Base-by-base conservation (phyloP, 2,113 vertebrate species). In the Sander lucioperca region DNA sequence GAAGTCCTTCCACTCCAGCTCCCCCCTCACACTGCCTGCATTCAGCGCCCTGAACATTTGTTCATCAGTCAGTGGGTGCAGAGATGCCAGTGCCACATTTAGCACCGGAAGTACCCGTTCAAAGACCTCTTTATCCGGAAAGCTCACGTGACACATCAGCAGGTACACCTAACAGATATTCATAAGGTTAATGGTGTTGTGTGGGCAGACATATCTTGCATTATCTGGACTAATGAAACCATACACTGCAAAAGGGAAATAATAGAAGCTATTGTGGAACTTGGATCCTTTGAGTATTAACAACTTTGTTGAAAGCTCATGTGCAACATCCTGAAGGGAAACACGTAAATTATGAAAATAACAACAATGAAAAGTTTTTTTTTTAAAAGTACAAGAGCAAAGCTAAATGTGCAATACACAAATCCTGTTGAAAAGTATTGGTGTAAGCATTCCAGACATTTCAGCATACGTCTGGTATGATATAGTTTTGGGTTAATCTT, bases 11-110 rank as follows among this genome's bases (percentile, higher is more conserved):
- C 98, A 99, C 1, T 95, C 96, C 25, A 98, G 95, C 66, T 97
- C 96, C 4, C 96, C 96, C 5, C 82, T 94, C 80, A 98, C 90
- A 14, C 95, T 95, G 71, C 98, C 97, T 0, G 98, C 97, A 47
- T 98, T 99, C 82, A 99, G 95, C 6, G 98, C 97, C 51, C 97
- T 96, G 93, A 98, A 99, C 87, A 99, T 97, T 96, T 99, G 98
- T 53, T 99, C 98, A 6, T 99, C 98, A 2, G 97, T 97, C 94
- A 99, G 95, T 56, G 98, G 98, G 89, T 99, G 98, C 48, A 99
- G 95, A 30, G 98, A 99, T 0, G 98, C 97, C 25, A 99, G 93
- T 0, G 96, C 96, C 93, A 99, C 97, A 2, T 99, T 99, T 62
- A 99, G 74, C 71, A 99, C 95, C 0, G 98, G 98, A 76, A 97